Conservation (phyloP, 92 coral and sea anemone genomes). For the Actinostola sp. region DNA sequence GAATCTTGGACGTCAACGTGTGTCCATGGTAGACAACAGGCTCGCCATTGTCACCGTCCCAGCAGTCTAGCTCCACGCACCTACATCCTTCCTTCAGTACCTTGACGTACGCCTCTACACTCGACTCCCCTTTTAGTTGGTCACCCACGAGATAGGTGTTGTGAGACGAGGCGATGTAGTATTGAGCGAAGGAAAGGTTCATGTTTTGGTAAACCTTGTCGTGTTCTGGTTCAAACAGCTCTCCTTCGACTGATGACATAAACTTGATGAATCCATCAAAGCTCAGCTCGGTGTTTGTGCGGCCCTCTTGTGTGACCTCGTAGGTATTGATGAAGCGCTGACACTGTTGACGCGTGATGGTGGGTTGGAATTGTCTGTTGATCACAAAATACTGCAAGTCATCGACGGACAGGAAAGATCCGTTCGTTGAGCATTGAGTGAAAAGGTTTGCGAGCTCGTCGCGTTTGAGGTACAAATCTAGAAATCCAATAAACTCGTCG, state of each 20-base stretch:
- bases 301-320: conserved; percentile 54
- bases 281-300: conserved; percentile 20
- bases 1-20: conserved; percentile 69
- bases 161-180: conserved; percentile 82
- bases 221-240: conserved; percentile 59
- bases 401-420: conserved; percentile 32
- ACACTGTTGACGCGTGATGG: conserved; percentile 36
- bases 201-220: conserved; percentile 72
- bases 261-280: conserved; percentile 61
- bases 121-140: conserved; percentile 60
- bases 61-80: conserved; percentile 78
- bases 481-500: conserved; percentile 40
- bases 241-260: conserved; percentile 64
- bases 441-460: conserved; percentile 26
- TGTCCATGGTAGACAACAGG: conserved; percentile 75
- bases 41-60: conserved; percentile 73
- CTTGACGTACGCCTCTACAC: conserved; percentile 57
- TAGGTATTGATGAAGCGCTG: conserved; percentile 26
- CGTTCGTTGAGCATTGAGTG: conserved; percentile 37
- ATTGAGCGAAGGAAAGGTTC: conserved; percentile 70
- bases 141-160: conserved; percentile 73
- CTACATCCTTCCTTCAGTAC: conserved; percentile 69
- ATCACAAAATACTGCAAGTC: conserved; percentile 50
- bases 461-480: conserved; percentile 20
- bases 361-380: conserved; percentile 24